Evolutionary conservation across 2,888 invertebrate species (phyloP).

Genomic region (Heliconius sara): DNA sequence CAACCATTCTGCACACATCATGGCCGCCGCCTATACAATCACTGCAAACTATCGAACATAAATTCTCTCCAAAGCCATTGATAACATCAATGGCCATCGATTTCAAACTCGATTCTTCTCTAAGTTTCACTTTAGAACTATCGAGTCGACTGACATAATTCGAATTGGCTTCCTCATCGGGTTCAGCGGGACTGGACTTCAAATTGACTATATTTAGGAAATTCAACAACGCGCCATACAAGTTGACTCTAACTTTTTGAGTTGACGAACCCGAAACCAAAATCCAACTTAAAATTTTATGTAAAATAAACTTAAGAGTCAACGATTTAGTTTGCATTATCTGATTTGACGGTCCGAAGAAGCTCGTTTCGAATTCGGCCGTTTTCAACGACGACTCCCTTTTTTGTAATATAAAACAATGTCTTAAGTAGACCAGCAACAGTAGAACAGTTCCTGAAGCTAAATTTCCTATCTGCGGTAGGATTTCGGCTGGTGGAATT

Average conservation of each 20-base stretch:
- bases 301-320: conserved; percentile 88
- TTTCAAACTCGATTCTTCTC: conserved; percentile 70
- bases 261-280: conserved; percentile 90
- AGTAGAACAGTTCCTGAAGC: conserved; percentile 92
- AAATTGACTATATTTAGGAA: conserved; percentile 89
- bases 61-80: conserved; percentile 89
- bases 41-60: conserved; percentile 91
- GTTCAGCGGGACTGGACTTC: conserved; percentile 72
- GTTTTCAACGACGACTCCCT: conserved; percentile 69
- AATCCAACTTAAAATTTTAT: conserved; percentile 92
- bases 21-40: conserved; percentile 93
- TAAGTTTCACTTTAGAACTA: conserved; percentile 73
- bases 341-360: conserved; percentile 76
- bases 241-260: conserved; percentile 92
- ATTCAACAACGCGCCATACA: conserved; percentile 93
- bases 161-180: conserved; percentile 68
- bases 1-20: conserved; percentile 94
- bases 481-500: conserved; percentile 87
- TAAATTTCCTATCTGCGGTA: conserved; percentile 90
- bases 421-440: conserved; percentile 90
- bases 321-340: conserved; percentile 86
- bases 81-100: conserved; percentile 81
- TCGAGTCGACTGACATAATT: conserved; percentile 88
- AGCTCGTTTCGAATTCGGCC: conserved; percentile 72
- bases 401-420: conserved; percentile 85